Evolutionary conservation across 2,888 invertebrate genomes (phyloP).

Genomic region (Tanytarsus gracilentus): DNA sequence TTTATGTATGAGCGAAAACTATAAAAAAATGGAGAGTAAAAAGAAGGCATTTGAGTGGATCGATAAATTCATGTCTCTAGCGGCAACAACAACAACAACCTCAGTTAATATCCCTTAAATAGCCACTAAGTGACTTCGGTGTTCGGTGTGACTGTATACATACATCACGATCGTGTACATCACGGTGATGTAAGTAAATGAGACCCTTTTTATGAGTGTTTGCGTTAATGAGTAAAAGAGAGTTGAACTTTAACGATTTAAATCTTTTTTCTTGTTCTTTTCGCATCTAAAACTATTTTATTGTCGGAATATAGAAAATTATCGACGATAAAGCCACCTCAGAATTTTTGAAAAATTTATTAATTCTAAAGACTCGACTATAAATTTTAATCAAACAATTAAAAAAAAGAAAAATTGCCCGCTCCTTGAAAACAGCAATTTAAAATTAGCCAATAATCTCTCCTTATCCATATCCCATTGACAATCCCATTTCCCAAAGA

Average conservation of each 20-base stretch:
- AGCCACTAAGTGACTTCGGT: constrained; percentile 18
- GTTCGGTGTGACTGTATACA: neutral
- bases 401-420: no score
- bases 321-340: neutral
- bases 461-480: no score
- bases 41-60: constrained; percentile 3
- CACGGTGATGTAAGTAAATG: neutral
- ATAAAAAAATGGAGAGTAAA: constrained; percentile 6
- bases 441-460: no score
- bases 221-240: constrained; percentile 26
- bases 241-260: constrained; percentile 1
- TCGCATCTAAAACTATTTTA: neutral
- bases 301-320: no score
- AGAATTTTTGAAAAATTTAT: no score
- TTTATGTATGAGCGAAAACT: constrained; percentile 21
- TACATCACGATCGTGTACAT: neutral
- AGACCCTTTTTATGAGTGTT: constrained; percentile 17
- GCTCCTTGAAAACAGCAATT: no score
- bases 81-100: neutral
- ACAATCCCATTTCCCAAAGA: no score
- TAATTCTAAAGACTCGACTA: no score
- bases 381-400: no score
- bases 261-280: no score
- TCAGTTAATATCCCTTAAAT: constrained; percentile 7
- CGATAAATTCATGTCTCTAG: constrained; percentile 27